These are phyloP conservation scores for Tetheella fluctuosa DNA, from an alignment of 2,888 invertebrate species.

Conservation along the genomic window DNA sequence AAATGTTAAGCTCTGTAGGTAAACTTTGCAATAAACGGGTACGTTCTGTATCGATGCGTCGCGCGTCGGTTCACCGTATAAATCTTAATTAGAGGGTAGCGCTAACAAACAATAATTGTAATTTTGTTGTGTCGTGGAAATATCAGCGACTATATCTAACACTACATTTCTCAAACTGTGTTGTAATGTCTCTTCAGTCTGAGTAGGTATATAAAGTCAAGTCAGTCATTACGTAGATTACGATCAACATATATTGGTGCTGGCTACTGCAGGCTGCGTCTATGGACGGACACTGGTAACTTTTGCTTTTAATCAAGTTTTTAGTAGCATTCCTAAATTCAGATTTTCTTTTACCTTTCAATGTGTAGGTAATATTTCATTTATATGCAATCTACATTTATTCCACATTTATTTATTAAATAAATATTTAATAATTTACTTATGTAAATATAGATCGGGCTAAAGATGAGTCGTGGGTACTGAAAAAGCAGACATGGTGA, in stretches of 20 bases:
- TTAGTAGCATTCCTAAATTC: too few relatives aligned
- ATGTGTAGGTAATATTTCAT: too few relatives aligned
- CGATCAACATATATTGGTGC: too few relatives aligned
- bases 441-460: not conserved
- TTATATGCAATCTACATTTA: too few relatives aligned
- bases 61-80: slow-evolving; percentile 37
- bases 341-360: too few relatives aligned
- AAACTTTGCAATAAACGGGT: slow-evolving; percentile 28
- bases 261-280: too few relatives aligned
- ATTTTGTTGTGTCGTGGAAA: slow-evolving; percentile 13
- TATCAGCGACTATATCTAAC: slow-evolving; percentile 14
- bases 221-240: too few relatives aligned
- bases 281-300: too few relatives aligned
- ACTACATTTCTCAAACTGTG: slow-evolving; percentile 12
- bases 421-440: not conserved
- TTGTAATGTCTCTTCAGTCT: not conserved
- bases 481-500: too few relatives aligned
- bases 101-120: slow-evolving; percentile 14
- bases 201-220: too few relatives aligned
- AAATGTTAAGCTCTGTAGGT: slow-evolving; percentile 35
- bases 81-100: slow-evolving; percentile 44
- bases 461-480: too few relatives aligned
- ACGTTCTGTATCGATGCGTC: slow-evolving; percentile 32
- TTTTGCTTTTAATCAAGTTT: too few relatives aligned
- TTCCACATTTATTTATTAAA: not conserved